These are phyloP conservation scores for Periplaneta americana DNA, from an alignment of 1,140 invertebrate species.

Conservation along the genomic window DNA sequence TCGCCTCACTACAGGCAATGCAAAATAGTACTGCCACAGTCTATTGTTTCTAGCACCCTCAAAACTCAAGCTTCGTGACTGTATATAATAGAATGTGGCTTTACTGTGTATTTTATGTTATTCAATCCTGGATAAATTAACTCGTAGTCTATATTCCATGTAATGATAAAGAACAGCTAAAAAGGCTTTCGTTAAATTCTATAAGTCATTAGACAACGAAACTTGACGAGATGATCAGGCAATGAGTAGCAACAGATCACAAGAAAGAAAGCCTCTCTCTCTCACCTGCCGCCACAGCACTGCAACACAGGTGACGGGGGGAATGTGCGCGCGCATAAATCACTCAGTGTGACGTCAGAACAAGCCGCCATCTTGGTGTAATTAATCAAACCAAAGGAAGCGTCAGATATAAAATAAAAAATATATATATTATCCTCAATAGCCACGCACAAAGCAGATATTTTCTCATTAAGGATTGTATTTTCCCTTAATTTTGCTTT, in stretches of 20 bases:
- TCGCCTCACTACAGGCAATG: too few relatives aligned
- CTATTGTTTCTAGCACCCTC: too few relatives aligned
- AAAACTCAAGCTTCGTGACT: too few relatives aligned
- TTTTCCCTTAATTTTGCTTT: background rate
- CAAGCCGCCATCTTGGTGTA: background rate
- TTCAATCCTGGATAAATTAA: too few relatives aligned
- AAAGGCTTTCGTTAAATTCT: too few relatives aligned
- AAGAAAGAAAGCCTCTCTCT: background rate
- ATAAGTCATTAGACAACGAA: too few relatives aligned
- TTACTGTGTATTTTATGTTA: too few relatives aligned
- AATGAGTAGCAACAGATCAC: background rate
- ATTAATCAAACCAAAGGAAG: background rate
- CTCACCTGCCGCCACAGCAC: background rate
- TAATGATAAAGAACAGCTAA: too few relatives aligned
- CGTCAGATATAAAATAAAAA: background rate
- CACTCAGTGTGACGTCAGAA: background rate
- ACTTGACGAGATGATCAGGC: background rate
- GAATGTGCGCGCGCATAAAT: background rate
- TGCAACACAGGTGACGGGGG: background rate
- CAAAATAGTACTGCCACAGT: too few relatives aligned
- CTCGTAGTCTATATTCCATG: too few relatives aligned
- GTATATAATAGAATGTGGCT: too few relatives aligned
- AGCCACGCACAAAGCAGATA: background rate
- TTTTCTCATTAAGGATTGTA: background rate
- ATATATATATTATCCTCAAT: background rate